These are phyloP conservation scores for Tapirus terrestris DNA, from an alignment of 2,113 vertebrate species.

Conservation along the genomic window DNA sequence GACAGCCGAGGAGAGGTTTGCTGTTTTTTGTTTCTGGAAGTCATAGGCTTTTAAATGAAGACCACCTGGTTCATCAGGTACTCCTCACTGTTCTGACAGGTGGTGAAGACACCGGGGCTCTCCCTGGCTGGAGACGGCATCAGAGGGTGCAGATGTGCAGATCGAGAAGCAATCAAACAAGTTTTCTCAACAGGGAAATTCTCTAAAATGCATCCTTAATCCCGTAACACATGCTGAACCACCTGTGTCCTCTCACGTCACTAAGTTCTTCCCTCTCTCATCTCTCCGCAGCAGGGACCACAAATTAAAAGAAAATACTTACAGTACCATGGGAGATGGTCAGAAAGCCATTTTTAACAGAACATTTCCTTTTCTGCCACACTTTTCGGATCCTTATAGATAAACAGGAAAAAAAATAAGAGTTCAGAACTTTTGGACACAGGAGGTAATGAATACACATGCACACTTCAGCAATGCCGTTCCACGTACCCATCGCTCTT, in stretches of 20 bases:
- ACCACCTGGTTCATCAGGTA: fast-evolving
- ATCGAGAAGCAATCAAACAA: fast-evolving
- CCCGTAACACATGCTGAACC: fast-evolving
- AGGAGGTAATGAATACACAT: background rate
- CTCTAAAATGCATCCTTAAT: background rate
- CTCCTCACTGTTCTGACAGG: no score
- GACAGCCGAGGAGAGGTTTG: background rate
- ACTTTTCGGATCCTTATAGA: slow-evolving; percentile 94
- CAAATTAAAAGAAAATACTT: slow-evolving; percentile 79
- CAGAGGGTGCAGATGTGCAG: fast-evolving
- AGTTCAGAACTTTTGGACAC: background rate
- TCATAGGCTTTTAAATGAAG: background rate
- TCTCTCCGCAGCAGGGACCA: fast-evolving
- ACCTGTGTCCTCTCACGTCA: fast-evolving
- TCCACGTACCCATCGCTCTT: slow-evolving; percentile 95
- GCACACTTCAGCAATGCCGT: background rate
- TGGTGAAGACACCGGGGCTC: no score
- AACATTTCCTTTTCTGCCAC: slow-evolving; percentile 98
- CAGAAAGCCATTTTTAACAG: slow-evolving; percentile 95
- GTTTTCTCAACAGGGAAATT: background rate
- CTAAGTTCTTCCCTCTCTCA: fast-evolving
- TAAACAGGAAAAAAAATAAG: background rate
- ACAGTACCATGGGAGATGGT: slow-evolving; percentile 97
- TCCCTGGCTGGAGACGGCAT: fast-evolving
- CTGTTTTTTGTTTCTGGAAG: background rate